Evolutionary conservation across 2,113 vertebrate species (phyloP).

Genomic region (Geococcyx californianus): DNA sequence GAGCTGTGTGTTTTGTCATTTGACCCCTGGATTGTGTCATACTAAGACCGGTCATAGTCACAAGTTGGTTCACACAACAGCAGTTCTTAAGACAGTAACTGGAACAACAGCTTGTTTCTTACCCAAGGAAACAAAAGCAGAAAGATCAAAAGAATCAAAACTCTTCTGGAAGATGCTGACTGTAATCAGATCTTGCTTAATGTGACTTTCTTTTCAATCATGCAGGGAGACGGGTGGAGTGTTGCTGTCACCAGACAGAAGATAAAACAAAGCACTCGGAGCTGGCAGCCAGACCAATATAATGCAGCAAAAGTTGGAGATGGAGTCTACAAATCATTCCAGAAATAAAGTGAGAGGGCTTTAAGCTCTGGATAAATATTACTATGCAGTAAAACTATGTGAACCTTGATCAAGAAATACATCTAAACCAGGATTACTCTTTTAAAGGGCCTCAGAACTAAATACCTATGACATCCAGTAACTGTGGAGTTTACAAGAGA

Average conservation of each 20-base stretch:
- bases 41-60: not conserved
- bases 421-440: not conserved
- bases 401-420: constrained; percentile 1
- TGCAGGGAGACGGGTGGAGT: not conserved
- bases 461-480: not conserved
- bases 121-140: not conserved
- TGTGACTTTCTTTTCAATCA: not conserved
- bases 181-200: not conserved
- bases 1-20: not conserved
- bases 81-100: not conserved
- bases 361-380: not conserved
- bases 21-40: not conserved
- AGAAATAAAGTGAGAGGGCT: constrained; percentile 1
- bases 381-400: not conserved
- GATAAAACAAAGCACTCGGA: constrained; percentile 28
- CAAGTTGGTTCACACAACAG: not conserved
- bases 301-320: not conserved
- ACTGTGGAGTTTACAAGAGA: not conserved
- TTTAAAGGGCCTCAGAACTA: not conserved
- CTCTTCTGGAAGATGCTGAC: not conserved
- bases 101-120: not conserved
- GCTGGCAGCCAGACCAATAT: not conserved
- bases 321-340: not conserved
- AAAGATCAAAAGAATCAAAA: not conserved
- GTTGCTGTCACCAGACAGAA: not conserved